These are phyloP conservation scores for Cheilosia impressa DNA, from an alignment of 2,888 invertebrate genomes.

Conservation along the genomic window DNA sequence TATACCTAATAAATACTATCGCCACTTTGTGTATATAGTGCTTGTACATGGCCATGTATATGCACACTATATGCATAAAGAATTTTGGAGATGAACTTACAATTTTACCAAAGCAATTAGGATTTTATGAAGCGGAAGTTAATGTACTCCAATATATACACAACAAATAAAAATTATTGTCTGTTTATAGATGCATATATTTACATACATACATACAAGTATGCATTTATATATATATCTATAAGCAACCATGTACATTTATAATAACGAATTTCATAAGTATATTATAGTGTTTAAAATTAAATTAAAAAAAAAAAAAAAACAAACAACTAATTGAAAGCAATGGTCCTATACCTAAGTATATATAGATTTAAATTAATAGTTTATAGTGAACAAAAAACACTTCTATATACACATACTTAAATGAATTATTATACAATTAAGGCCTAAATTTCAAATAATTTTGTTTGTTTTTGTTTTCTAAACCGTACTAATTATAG, in stretches of 20 bases:
- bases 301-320: slow-evolving; percentile 8
- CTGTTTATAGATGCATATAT: slow-evolving; percentile 41
- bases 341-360: slow-evolving; percentile 73
- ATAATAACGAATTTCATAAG: slow-evolving; percentile 65
- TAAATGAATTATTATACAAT: slow-evolving; percentile 68
- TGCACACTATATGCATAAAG: slow-evolving; percentile 23
- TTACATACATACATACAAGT: slow-evolving; percentile 17
- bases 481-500: slow-evolving; percentile 60
- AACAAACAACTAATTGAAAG: slow-evolving; percentile 71
- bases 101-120: slow-evolving; percentile 65
- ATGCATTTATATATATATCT: slow-evolving; percentile 28
- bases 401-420: slow-evolving; percentile 40
- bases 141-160: slow-evolving; percentile 49
- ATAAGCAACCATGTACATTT: slow-evolving; percentile 31
- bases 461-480: slow-evolving; percentile 55
- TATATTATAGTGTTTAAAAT: slow-evolving; percentile 53
- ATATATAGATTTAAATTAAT: slow-evolving; percentile 64
- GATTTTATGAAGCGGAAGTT: slow-evolving; percentile 42
- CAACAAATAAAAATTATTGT: slow-evolving; percentile 12
- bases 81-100: slow-evolving; percentile 69
- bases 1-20: slow-evolving; percentile 49
- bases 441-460: slow-evolving; percentile 70
- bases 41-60: slow-evolving; percentile 32
- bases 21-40: slow-evolving; percentile 50
- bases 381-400: slow-evolving; percentile 50